A percentile compares a stretch with the other conserved stretches of the same genome.
Conservation (phyloP, 2,797 vertebrate genomes). For the Peromyscus nudipes region DNA sequence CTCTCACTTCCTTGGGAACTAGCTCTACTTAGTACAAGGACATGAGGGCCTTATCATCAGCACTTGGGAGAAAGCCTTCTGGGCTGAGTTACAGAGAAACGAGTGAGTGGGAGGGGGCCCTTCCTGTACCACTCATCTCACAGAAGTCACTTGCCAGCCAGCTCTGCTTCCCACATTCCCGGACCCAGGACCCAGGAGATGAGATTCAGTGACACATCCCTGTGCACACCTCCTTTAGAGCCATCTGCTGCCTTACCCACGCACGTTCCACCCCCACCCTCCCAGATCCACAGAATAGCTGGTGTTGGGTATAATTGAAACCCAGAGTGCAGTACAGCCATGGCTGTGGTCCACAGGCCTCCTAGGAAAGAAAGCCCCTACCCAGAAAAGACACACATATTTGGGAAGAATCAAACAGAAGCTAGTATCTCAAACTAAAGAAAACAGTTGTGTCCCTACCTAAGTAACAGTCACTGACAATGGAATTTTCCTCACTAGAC, state of each 20-base stretch:
- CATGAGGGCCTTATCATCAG: constrained; percentile 59
- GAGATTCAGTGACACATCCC: constrained; percentile 62
- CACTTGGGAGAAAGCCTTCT: constrained; percentile 36
- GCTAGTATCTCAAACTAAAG: constrained; percentile 40
- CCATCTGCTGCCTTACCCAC: constrained; percentile 64
- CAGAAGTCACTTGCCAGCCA: constrained; percentile 74
- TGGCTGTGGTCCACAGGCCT: background rate
- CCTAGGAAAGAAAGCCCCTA: constrained; percentile 1
- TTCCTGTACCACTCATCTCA: constrained; percentile 72
- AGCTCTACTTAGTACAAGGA: constrained; percentile 20
- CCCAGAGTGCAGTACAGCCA: constrained; percentile 14
- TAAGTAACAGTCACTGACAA: constrained; percentile 13
- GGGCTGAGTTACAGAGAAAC: constrained; percentile 52
- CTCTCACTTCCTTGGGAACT: constrained; percentile 76
- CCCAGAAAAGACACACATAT: constrained; percentile 25
- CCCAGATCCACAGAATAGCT: constrained; percentile 33
- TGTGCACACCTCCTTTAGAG: constrained; percentile 49
- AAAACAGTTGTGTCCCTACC: constrained; percentile 39
- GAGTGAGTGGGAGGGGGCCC: constrained; percentile 58
- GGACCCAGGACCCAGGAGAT: background rate
- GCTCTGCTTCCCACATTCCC: constrained; percentile 71
- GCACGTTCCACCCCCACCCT: constrained; percentile 21
- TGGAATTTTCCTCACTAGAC: constrained; percentile 39
- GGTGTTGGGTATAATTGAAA: constrained; percentile 11
- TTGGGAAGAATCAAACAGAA: constrained; percentile 46